A percentile compares a stretch with the other conserved stretches of the same genome.
These are phyloP conservation scores for Eucidaris tribuloides DNA, from an alignment of 35 echinoderm and acorn worm genomes.

Conservation along the genomic window DNA sequence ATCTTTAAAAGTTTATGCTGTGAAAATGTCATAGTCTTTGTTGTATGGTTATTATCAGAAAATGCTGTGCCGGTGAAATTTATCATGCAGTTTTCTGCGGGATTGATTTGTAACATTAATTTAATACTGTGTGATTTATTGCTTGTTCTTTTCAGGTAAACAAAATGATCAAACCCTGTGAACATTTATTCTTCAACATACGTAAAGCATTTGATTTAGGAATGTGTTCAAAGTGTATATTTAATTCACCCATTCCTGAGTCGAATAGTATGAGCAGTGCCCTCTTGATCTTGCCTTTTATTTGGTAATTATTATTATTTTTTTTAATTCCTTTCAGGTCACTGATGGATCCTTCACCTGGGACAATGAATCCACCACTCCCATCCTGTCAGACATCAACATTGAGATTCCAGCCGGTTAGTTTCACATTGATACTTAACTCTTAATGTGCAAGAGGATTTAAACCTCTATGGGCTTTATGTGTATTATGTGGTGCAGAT, in stretches of 20 bases:
- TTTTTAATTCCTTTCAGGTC: not conserved
- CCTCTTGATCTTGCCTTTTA: not conserved
- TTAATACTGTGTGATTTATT: no score
- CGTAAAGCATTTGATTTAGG: not conserved
- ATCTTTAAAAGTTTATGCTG: no score
- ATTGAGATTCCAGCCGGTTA: constrained; percentile 46
- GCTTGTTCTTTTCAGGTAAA: not conserved
- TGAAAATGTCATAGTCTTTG: no score
- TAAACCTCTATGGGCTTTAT: no score
- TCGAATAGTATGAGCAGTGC: not conserved
- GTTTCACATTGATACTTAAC: no score
- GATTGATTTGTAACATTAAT: no score
- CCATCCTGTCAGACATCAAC: constrained; percentile 24
- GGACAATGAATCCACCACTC: constrained; percentile 2
- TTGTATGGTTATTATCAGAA: no score
- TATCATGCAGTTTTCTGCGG: no score
- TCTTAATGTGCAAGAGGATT: no score
- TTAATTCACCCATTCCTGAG: not conserved
- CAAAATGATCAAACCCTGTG: not conserved
- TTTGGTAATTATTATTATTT: not conserved
- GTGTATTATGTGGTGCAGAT: no score
- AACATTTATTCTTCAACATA: not conserved
- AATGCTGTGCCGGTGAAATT: no score
- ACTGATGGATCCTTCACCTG: constrained; percentile 25
- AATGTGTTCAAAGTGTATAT: not conserved